These are phyloP conservation scores for Papilio gigon DNA, from an alignment of 2,888 invertebrate species.

Conservation along the genomic window DNA sequence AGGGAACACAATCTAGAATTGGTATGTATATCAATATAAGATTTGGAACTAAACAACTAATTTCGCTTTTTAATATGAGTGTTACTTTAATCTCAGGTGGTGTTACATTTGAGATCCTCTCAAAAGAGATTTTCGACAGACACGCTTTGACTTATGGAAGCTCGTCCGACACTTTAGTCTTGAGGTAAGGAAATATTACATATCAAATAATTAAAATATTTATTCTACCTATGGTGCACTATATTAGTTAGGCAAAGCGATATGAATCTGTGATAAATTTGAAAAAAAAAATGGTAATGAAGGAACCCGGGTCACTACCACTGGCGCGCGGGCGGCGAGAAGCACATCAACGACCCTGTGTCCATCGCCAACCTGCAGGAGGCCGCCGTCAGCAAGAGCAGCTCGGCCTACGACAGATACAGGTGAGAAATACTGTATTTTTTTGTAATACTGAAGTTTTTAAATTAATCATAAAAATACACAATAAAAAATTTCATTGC, in stretches of 20 bases:
- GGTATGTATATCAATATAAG: constrained; percentile 61
- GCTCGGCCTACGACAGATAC: constrained; percentile 91
- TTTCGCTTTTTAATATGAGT: neutral
- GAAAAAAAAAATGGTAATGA: constrained; percentile 56
- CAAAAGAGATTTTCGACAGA: constrained; percentile 91
- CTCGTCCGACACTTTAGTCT: constrained; percentile 86
- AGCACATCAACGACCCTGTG: constrained; percentile 97
- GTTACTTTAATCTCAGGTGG: constrained; percentile 85
- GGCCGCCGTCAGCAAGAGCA: constrained; percentile 91
- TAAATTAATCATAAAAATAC: too few species aligned
- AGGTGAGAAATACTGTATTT: constrained; percentile 52
- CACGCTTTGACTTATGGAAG: constrained; percentile 89
- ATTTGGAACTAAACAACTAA: constrained; percentile 9
- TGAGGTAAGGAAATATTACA: constrained; percentile 74
- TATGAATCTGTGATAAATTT: too few species aligned
- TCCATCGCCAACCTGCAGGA: constrained; percentile 90
- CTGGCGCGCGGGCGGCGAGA: constrained; percentile 98
- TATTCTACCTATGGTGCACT: too few species aligned
- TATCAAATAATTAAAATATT: too few species aligned
- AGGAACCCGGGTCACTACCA: constrained; percentile 97
- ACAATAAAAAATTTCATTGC: too few species aligned
- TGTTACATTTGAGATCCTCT: constrained; percentile 93
- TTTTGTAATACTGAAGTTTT: too few species aligned
- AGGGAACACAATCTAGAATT: constrained; percentile 86
- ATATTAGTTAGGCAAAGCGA: too few species aligned